Conservation (phyloP, 2,888 invertebrate species). For the Brassicogethes aeneus region DNA sequence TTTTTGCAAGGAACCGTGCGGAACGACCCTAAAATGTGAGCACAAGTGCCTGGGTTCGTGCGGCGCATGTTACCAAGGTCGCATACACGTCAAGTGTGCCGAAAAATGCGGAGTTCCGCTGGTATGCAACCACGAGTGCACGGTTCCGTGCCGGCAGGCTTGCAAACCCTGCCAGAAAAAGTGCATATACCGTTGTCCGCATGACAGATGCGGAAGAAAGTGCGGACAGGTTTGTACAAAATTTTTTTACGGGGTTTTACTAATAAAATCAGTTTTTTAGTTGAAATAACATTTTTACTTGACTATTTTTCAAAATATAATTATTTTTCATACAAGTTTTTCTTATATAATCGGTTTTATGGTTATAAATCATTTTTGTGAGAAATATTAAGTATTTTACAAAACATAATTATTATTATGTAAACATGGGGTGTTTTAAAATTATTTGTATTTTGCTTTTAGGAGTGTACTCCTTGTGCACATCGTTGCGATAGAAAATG, state of each 20-base stretch:
- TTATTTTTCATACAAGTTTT: no score
- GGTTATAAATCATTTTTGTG: no score
- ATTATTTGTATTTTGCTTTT: no score
- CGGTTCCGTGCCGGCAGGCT: conserved; percentile 45
- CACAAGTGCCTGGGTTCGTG: conserved; percentile 49
- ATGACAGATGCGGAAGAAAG: conserved; percentile 43
- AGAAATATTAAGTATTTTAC: no score
- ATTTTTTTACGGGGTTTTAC: no score
- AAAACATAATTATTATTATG: no score
- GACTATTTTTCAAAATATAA: no score
- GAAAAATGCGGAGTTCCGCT: conserved; percentile 47
- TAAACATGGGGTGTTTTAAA: no score
- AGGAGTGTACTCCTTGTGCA: no score
- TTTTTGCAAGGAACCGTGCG: conserved; percentile 43
- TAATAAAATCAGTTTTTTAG: no score
- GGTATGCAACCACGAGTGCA: conserved; percentile 56
- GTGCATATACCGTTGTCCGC: conserved; percentile 45
- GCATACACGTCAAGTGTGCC: conserved; percentile 50
- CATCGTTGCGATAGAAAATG: neutral
- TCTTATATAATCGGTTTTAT: no score
- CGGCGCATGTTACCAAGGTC: conserved; percentile 48
- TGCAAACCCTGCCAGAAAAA: conserved; percentile 48
- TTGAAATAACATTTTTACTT: no score
- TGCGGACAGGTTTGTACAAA: conserved; percentile 45
- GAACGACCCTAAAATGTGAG: conserved; percentile 38